These are phyloP conservation scores for Clusia tigrina DNA, from an alignment of 2,888 invertebrate species.

Conservation along the genomic window DNA sequence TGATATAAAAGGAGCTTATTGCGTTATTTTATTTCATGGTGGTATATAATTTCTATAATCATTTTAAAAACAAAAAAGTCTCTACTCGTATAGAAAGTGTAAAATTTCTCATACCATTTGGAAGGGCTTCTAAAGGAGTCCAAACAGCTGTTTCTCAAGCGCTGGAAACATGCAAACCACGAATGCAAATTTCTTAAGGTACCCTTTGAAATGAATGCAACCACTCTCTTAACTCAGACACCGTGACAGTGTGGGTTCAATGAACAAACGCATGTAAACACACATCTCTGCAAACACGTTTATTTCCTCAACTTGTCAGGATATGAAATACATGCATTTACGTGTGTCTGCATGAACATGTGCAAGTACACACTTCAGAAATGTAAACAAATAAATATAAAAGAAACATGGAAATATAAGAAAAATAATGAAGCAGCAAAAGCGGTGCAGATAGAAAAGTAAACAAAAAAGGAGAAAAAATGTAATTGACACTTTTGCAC, in stretches of 20 bases:
- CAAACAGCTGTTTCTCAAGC: neutral
- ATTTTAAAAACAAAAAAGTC: too few species aligned
- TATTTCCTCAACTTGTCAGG: too few species aligned
- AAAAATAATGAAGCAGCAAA: slow-evolving; percentile 14
- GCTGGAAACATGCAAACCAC: neutral
- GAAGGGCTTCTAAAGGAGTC: neutral
- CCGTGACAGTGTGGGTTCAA: slow-evolving; percentile 32
- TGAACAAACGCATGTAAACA: neutral
- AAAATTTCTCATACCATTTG: too few species aligned
- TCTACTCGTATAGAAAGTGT: neutral
- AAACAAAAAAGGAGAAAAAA: slow-evolving; percentile 29
- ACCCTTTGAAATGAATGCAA: neutral
- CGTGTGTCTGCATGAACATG: neutral
- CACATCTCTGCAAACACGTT: slow-evolving; percentile 18
- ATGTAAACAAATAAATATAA: slow-evolving; percentile 7
- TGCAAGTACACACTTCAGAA: slow-evolving; percentile 1
- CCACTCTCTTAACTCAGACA: neutral
- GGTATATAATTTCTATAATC: too few species aligned
- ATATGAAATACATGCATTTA: neutral
- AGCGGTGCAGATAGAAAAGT: slow-evolving; percentile 13
- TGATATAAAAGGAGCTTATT: too few species aligned
- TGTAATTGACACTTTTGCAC: slow-evolving; percentile 55
- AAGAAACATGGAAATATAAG: slow-evolving; percentile 26
- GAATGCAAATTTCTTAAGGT: neutral
- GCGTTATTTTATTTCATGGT: too few species aligned